Evolutionary conservation across 2,113 vertebrate genomes (phyloP), one percentile per base, ranked within the genome.

Genomic region (Corythornis vintsioides): DNA sequence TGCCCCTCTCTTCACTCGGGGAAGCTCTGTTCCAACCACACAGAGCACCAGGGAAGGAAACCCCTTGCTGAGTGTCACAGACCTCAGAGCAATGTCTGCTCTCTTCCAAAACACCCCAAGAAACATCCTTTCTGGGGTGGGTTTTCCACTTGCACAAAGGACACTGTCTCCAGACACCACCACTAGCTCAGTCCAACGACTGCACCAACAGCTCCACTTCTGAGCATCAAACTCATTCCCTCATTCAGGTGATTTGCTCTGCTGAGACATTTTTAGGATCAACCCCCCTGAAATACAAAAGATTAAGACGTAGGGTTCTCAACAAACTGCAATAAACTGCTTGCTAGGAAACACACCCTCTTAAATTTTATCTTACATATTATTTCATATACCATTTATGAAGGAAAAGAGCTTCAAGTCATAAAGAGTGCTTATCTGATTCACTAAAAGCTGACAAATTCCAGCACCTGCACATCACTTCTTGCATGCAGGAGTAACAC

Each of bases 361-460:
- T 86, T 65, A 67, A 77, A 84, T 65, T 65, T 73, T 83, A 65
- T 38, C 76, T 77, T 65, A 38, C 4, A 1, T 45, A 66, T 63
- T 73, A 92, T 66, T 87, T 76, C 67, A 86, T 28, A 60, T 0
- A 75, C 19, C 28, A 64, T 86, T 92, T 65, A 38, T 67, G 40
- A 89, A 84, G 63, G 42, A 75, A 78, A 61, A 72, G 74, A 63
- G 35, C 38, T 92, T 86, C 14, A 65, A 87, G n/a, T 63, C 57
- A 72, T 76, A 86, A 93, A n/a, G 31, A 85, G 28, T 19, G 19
- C 38, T 80, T 93, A 93, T 25, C 53, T 0, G 3, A 87, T 64
- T 83, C 86, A 92, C 55, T 57, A 52, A 26, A 93, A 52, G 42
- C 15, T 93, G 81, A 93, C 31, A 61, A 72, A 92, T 89, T 82